A percentile compares a stretch with the other conserved stretches of the same genome.
Conservation (phyloP, 2,113 vertebrate species). For the Pelvicachromis taeniatus region DNA sequence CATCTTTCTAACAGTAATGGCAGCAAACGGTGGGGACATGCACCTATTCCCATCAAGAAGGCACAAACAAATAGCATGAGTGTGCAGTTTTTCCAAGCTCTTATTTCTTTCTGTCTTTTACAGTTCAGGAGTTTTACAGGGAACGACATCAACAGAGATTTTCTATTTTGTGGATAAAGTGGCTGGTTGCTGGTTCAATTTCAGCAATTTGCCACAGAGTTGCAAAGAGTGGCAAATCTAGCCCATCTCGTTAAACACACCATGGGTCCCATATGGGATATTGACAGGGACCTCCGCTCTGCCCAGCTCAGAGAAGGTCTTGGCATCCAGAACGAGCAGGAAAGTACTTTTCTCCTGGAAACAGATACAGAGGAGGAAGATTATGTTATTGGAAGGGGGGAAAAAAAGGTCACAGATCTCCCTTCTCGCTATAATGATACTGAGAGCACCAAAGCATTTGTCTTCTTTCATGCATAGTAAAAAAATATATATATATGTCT, state of each 20-base stretch:
- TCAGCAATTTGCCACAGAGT: slow-evolving; percentile 1
- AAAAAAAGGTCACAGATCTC: background rate
- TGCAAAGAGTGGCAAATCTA: slow-evolving; percentile 22
- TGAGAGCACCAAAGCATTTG: background rate
- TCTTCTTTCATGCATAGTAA: background rate
- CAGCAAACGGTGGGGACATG: slow-evolving; percentile 7
- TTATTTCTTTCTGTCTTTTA: slow-evolving; percentile 5
- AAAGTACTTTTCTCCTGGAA: slow-evolving; percentile 84
- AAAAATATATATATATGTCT: background rate
- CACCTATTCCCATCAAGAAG: background rate
- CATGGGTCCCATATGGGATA: slow-evolving; percentile 88
- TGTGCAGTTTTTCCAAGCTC: background rate
- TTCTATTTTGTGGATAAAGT: slow-evolving; percentile 1
- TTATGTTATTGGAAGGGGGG: background rate
- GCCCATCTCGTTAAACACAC: slow-evolving; percentile 73
- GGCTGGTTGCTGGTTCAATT: background rate
- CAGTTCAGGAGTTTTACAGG: background rate
- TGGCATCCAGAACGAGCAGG: slow-evolving; percentile 87
- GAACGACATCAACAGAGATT: slow-evolving; percentile 3
- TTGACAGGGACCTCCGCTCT: slow-evolving; percentile 84
- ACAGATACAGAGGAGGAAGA: background rate
- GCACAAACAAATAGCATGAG: slow-evolving; percentile 18
- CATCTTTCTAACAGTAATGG: slow-evolving; percentile 19
- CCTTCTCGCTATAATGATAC: background rate
- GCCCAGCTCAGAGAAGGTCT: slow-evolving; percentile 85